Evolutionary conservation across 1,140 invertebrate species (phyloP), one percentile per base, ranked within the genome.

Genomic region (Drosophila grimshawi): DNA sequence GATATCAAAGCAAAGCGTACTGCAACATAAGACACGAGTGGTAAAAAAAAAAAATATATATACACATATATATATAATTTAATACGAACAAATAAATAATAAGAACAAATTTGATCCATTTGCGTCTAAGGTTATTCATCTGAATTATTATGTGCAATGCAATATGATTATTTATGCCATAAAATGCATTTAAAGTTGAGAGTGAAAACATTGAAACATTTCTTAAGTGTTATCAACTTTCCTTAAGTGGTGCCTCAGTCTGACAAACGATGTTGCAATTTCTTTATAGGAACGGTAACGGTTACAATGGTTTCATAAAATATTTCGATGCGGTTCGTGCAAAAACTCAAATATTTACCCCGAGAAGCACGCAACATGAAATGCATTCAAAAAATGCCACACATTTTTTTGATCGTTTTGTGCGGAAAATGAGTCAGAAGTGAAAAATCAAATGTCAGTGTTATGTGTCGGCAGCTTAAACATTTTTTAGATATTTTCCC

Each of bases 391-490:
- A 73, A 74, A 70, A 86, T 77, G 66, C 59, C 69, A 67, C 35
- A 51, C 10, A 33, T 5, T 32, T n/a, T 45, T 41, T 2, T 39
- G 4, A n/a, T 56, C 27, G 2, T 19, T 19, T 66, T 37, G 1
- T 3, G 45, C 33, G 10, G 33, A 32, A 81, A 77, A 75, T 81
- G 70, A 81, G 43, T 81, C 72, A 68, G 37, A 35, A 48, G 37
- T 65, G 55, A 53, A 32, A 60, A 48, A 46, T 32, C 53, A 74
- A 85, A 85, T 75, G 69, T 78, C 69, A 77, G 74, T 76, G 71
- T 56, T 80, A 61, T 79, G 72, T 79, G 71, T 77, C 73, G 60
- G 53, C 64, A 51, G 63, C 70, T 73, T 77, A 73, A 67, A 68
- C 33, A 62, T 73, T 77, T 19, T 76, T 74, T 55, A 57, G 62